phyloP scores from a whole-genome alignment of 2,888 invertebrate species.

The Drosophila ochracea region DNA sequence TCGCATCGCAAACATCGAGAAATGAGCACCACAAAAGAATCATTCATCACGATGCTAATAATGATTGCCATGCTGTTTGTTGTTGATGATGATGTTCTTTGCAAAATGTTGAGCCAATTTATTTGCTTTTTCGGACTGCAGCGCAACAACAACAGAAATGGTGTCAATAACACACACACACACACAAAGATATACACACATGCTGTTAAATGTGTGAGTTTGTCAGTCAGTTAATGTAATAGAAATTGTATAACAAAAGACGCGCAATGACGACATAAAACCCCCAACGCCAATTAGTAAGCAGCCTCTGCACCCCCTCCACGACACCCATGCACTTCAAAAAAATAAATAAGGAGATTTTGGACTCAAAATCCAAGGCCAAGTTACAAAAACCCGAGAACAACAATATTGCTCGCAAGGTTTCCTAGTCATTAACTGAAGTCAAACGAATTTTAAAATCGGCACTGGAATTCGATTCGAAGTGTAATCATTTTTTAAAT shows the following conservation, averaged over 20 bases:
- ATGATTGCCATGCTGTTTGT: conserved; percentile 10
- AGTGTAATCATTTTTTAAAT: background rate
- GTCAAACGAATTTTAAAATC: background rate
- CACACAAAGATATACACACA: conserved; percentile 40
- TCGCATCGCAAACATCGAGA: conserved; percentile 24
- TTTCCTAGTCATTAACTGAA: background rate
- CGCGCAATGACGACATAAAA: conserved; percentile 76
- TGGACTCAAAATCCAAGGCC: background rate
- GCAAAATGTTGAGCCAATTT: conserved; percentile 72
- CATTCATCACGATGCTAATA: conserved; percentile 7
- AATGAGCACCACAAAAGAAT: conserved; percentile 25
- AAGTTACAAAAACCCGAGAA: background rate
- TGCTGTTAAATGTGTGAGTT: conserved; percentile 20
- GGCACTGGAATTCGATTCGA: background rate
- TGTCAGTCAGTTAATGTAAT: conserved; percentile 71
- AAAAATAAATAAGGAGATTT: background rate
- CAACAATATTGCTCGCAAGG: background rate
- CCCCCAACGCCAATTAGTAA: conserved; percentile 77
- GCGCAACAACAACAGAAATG: conserved; percentile 55
- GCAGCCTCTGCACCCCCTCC: conserved; percentile 13
- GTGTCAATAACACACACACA: conserved; percentile 73
- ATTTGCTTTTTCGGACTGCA: conserved; percentile 49
- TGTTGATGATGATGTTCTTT: conserved; percentile 36
- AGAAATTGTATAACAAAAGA: conserved; percentile 78
- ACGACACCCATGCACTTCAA: background rate